Percentiles rank a stretch among this genome's conserved stretches.
Evolutionary conservation across 1,140 invertebrate genomes (phyloP).

Genomic region (Caerostris extrusa): DNA sequence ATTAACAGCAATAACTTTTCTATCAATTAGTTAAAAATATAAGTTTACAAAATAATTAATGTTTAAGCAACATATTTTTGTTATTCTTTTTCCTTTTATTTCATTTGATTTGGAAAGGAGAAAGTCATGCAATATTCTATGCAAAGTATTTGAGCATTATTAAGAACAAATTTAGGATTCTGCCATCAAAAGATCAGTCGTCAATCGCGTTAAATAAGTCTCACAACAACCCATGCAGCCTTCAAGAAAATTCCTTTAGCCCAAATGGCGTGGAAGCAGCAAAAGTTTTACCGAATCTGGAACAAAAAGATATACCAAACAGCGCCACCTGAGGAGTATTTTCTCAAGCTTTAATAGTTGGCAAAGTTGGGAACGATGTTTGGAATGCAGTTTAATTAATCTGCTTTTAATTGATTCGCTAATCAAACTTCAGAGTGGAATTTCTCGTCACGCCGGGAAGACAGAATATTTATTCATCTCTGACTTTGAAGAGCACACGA

Average conservation of each 20-base stretch:
- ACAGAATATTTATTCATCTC: background rate
- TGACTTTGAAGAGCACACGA: background rate
- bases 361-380: slow-evolving; percentile 34
- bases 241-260: background rate
- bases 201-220: background rate
- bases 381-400: slow-evolving; percentile 55
- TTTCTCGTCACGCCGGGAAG: background rate
- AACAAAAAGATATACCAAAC: background rate
- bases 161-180: too few relatives aligned
- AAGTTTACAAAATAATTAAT: too few relatives aligned
- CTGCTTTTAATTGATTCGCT: slow-evolving; percentile 55
- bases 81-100: too few relatives aligned
- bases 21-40: too few relatives aligned
- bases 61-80: too few relatives aligned
- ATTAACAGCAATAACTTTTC: too few relatives aligned
- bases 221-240: background rate
- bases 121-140: too few relatives aligned
- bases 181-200: too few relatives aligned
- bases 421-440: slow-evolving; percentile 49
- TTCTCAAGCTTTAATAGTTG: slow-evolving; percentile 16
- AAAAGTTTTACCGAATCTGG: background rate
- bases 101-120: too few relatives aligned
- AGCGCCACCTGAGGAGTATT: slow-evolving; percentile 1
- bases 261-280: background rate
- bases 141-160: too few relatives aligned